These are phyloP conservation scores for Salarias fasciatus DNA, from an alignment of 2,797 vertebrate species.

Conservation along the genomic window DNA sequence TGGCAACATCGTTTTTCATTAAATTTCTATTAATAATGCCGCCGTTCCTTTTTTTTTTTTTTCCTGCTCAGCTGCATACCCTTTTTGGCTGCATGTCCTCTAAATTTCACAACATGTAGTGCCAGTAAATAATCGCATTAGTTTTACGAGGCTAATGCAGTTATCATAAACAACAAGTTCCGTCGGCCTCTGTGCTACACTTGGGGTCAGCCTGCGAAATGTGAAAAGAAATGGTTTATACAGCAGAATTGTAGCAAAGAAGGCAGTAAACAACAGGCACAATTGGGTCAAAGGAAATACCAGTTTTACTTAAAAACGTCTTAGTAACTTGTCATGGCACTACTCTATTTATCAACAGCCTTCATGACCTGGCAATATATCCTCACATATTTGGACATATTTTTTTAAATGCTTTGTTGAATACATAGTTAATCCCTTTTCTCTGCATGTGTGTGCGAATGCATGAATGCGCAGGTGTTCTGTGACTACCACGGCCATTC, in stretches of 20 bases:
- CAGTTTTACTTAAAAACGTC: too few relatives aligned
- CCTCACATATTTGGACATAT: too few relatives aligned
- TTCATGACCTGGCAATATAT: too few relatives aligned
- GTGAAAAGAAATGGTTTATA: conserved; percentile 28
- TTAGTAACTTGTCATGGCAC: too few relatives aligned
- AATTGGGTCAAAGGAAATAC: too few relatives aligned
- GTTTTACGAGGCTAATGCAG: conserved; percentile 34
- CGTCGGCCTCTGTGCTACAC: conserved; percentile 4
- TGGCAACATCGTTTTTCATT: conserved; percentile 32
- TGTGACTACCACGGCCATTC: conserved; percentile 99
- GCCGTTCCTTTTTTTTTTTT: conserved; percentile 5
- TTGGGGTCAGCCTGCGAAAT: conserved; percentile 32
- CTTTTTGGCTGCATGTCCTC: conserved; percentile 40
- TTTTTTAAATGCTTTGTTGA: too few relatives aligned
- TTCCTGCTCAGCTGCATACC: conserved; percentile 21
- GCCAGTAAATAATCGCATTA: conserved; percentile 31
- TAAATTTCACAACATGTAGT: conserved; percentile 19
- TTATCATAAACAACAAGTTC: conserved; percentile 37
- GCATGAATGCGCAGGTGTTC: conserved; percentile 86
- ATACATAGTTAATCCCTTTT: neutral
- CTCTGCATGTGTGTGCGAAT: neutral
- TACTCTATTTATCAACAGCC: too few relatives aligned
- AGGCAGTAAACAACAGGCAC: too few relatives aligned
- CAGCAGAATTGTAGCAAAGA: conserved; percentile 14
- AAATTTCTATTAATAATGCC: conserved; percentile 12